Conservation (phyloP, 2,888 invertebrate genomes). For the Dorcus hopei region DNA sequence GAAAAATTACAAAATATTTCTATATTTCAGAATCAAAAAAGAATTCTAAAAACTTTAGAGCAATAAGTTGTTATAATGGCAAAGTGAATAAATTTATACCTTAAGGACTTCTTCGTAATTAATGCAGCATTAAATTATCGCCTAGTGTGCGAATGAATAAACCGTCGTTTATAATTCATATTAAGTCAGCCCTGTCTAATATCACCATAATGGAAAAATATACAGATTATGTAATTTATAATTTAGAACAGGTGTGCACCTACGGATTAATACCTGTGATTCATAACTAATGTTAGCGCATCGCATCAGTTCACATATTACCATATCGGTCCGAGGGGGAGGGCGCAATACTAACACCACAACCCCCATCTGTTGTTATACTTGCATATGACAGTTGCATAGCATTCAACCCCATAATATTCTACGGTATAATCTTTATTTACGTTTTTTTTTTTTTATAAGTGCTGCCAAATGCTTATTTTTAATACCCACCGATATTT, state of each 20-base stretch:
- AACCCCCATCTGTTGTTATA: slow-evolving; percentile 28
- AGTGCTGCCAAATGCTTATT: slow-evolving; percentile 20
- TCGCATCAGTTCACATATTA: slow-evolving; percentile 34
- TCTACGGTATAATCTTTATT: slow-evolving; percentile 24
- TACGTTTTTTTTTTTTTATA: slow-evolving; percentile 17
- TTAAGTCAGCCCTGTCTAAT: too few relatives aligned
- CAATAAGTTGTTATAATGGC: too few relatives aligned
- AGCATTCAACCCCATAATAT: slow-evolving; percentile 20
- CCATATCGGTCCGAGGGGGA: slow-evolving; percentile 24
- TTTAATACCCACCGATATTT: not conserved
- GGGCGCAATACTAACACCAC: slow-evolving; percentile 22
- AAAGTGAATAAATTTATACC: too few relatives aligned
- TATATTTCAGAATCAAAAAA: too few relatives aligned
- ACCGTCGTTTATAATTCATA: too few relatives aligned
- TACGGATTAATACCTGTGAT: slow-evolving; percentile 33
- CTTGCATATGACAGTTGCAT: slow-evolving; percentile 29
- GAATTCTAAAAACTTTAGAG: too few relatives aligned
- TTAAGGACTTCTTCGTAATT: too few relatives aligned
- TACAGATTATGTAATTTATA: not conserved
- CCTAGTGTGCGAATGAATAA: too few relatives aligned
- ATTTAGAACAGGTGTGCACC: slow-evolving; percentile 28
- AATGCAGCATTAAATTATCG: too few relatives aligned
- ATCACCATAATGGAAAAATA: not conserved
- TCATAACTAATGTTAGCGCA: slow-evolving; percentile 31
- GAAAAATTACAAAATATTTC: too few relatives aligned